Conservation (phyloP, 2,113 vertebrate species). For the Triplophysa rosa region DNA sequence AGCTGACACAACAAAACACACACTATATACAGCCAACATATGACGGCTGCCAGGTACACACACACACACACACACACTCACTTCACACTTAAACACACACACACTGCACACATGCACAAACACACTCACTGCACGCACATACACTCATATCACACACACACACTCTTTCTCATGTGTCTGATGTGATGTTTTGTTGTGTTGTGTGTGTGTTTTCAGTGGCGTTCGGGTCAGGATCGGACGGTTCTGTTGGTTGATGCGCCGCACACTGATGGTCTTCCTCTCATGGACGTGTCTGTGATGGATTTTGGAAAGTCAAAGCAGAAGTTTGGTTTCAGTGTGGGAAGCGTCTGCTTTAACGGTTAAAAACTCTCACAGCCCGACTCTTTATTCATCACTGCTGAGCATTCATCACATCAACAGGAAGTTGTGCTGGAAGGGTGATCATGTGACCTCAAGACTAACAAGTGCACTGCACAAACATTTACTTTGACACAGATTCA, state of each 20-base stretch:
- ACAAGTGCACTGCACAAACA: background rate
- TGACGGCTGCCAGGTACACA: constrained; percentile 85
- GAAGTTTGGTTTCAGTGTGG: constrained; percentile 97
- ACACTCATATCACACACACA: background rate
- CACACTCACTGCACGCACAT: constrained; percentile 59
- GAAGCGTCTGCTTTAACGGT: constrained; percentile 91
- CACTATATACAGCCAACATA: constrained; percentile 85
- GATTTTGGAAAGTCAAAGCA: constrained; percentile 94
- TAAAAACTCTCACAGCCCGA: constrained; percentile 59
- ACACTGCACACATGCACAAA: constrained; percentile 50
- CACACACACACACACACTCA: background rate
- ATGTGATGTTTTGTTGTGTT: background rate
- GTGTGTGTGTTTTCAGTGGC: constrained; percentile 73
- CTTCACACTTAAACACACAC: constrained; percentile 57
- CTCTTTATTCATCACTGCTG: constrained; percentile 25
- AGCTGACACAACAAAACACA: constrained; percentile 88
- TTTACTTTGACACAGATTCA: background rate
- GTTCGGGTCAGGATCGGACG: constrained; percentile 89
- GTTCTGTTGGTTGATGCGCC: constrained; percentile 88
- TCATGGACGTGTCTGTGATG: constrained; percentile 89
- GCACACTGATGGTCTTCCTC: constrained; percentile 85
- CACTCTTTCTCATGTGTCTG: no score
- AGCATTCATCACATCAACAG: background rate
- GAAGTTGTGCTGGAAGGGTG: background rate
- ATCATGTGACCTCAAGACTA: constrained; percentile 23